A percentile compares a stretch with the other conserved stretches of the same genome.
phyloP scores from a whole-genome alignment of 2,113 vertebrate species.

The Narcine bancroftii region DNA sequence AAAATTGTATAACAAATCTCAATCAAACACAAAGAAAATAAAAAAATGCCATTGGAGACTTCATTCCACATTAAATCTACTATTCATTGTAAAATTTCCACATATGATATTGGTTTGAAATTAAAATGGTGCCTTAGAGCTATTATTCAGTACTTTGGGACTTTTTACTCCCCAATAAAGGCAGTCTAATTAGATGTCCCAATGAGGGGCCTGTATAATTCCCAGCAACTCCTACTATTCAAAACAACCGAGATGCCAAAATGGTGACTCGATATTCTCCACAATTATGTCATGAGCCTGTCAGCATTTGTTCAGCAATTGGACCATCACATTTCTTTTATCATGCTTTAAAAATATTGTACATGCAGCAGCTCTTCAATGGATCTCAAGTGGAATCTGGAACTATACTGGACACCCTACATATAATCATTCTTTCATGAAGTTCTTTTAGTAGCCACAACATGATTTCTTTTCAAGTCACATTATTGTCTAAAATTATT shows the following conservation, averaged over 20 bases:
- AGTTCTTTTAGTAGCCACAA: neutral
- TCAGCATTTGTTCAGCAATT: conserved; percentile 29
- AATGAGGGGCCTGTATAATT: conserved; percentile 20
- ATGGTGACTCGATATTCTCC: neutral
- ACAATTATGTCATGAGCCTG: neutral
- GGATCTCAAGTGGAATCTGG: neutral
- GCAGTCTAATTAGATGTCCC: conserved; percentile 15
- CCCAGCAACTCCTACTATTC: neutral
- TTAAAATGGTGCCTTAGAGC: conserved; percentile 32
- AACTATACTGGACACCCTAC: neutral
- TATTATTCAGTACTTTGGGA: conserved; percentile 26
- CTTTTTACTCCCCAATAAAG: conserved; percentile 32
- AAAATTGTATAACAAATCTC: conserved; percentile 11
- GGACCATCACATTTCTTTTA: conserved; percentile 12
- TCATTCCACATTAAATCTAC: conserved; percentile 13
- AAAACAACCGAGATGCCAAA: neutral
- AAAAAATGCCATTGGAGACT: conserved; percentile 19
- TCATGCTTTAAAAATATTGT: conserved; percentile 4
- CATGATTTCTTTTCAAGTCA: neutral
- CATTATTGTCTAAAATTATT: neutral
- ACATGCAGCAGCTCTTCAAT: neutral
- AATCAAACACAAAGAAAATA: neutral
- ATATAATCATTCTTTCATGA: neutral
- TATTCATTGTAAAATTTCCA: conserved; percentile 3
- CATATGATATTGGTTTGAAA: conserved; percentile 25